phyloP scores from a whole-genome alignment of 2,113 vertebrate genomes.

The Leptosomus discolor region DNA sequence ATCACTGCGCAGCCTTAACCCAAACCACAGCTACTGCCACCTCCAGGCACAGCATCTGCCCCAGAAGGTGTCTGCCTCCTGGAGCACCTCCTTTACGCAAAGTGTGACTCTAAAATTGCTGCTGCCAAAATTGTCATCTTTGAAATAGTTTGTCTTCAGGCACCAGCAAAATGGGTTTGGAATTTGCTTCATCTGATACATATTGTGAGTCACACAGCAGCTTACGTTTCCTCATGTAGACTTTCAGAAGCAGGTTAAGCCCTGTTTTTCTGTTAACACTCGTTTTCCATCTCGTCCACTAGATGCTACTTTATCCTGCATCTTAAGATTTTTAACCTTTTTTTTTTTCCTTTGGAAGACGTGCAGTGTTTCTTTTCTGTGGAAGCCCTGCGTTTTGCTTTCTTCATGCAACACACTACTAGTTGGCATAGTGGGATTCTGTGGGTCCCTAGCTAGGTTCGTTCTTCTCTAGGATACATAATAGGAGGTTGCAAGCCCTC shows the following conservation, averaged over 20 bases:
- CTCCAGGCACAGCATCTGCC: neutral
- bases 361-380: neutral
- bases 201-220: neutral
- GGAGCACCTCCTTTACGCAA: neutral
- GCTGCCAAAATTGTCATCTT: neutral
- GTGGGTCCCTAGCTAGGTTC: neutral
- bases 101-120: neutral
- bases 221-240: neutral
- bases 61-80: neutral
- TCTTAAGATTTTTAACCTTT: neutral
- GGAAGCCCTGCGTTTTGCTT: neutral
- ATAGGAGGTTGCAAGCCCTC: neutral
- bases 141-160: neutral
- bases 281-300: neutral
- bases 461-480: neutral
- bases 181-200: neutral
- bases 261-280: neutral
- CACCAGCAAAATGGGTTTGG: neutral
- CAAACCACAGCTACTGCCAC: neutral
- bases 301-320: neutral
- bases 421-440: neutral
- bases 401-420: neutral
- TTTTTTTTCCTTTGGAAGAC: fast-evolving
- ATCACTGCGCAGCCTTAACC: neutral
- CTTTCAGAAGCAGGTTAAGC: neutral